Conservation (phyloP, 2,797 vertebrate species). For the Percopsis omiscomaycus region DNA sequence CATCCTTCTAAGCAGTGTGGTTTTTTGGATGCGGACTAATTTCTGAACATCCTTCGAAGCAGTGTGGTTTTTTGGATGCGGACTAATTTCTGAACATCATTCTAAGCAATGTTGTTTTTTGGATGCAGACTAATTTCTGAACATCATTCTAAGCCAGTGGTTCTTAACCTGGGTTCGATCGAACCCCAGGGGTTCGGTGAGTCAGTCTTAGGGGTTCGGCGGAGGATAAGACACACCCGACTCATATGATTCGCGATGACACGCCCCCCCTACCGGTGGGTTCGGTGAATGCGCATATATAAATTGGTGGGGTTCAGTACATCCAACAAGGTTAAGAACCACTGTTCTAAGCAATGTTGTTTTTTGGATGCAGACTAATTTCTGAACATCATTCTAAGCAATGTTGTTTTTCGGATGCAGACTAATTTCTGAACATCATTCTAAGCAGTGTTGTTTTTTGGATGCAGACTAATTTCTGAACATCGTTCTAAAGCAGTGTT, state of each 20-base stretch:
- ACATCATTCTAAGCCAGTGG: too few species aligned
- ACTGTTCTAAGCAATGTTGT: constrained; percentile 9
- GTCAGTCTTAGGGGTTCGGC: too few species aligned
- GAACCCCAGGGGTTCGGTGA: too few species aligned
- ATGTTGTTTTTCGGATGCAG: neutral
- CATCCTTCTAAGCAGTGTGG: constrained; percentile 12
- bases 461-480: neutral
- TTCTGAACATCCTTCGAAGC: neutral
- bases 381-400: neutral
- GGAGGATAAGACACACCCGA: too few species aligned
- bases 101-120: neutral
- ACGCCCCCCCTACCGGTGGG: too few species aligned
- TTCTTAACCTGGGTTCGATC: too few species aligned
- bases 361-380: neutral
- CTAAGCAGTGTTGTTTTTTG: neutral
- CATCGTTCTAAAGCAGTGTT: too few species aligned
- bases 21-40: neutral
- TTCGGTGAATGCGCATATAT: too few species aligned
- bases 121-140: neutral
- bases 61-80: neutral
- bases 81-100: neutral
- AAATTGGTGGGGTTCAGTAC: too few species aligned
- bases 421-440: neutral
- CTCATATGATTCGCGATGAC: too few species aligned
- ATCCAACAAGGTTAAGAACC: too few species aligned